Evolutionary conservation across 2,797 vertebrate species (phyloP).

Genomic region (Sciurus carolinensis): DNA sequence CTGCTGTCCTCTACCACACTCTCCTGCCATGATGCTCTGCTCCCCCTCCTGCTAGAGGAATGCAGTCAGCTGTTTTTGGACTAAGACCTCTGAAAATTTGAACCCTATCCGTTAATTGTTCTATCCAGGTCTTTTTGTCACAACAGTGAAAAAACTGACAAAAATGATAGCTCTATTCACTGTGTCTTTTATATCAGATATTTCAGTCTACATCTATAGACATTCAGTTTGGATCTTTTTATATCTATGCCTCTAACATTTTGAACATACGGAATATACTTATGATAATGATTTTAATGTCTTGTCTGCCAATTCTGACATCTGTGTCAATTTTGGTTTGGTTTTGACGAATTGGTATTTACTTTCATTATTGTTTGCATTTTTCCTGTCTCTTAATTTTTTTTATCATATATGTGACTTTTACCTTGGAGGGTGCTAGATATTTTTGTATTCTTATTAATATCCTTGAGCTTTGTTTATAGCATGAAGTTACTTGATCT

Average conservation of each 20-base stretch:
- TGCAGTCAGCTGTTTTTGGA: no score
- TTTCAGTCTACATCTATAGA: not conserved
- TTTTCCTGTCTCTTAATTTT: not conserved
- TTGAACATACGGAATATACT: not conserved
- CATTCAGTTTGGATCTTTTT: not conserved
- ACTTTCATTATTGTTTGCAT: not conserved
- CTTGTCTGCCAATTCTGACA: not conserved
- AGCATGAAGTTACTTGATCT: not conserved
- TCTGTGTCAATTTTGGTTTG: not conserved
- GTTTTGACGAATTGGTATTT: not conserved
- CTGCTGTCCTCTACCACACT: no score
- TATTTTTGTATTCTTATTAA: conserved; percentile 32
- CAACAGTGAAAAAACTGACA: no score
- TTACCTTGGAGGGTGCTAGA: not conserved
- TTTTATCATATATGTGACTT: not conserved
- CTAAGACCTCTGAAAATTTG: no score
- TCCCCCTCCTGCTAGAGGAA: no score
- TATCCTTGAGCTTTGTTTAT: not conserved
- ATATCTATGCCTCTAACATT: not conserved
- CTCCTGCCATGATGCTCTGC: no score
- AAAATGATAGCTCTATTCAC: not conserved
- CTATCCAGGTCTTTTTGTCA: no score
- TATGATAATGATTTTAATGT: not conserved
- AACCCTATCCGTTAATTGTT: no score
- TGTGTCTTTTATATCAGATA: not conserved